Evolutionary conservation across 1,140 invertebrate species (phyloP).

Genomic region (Mesaphorura yosii): DNA sequence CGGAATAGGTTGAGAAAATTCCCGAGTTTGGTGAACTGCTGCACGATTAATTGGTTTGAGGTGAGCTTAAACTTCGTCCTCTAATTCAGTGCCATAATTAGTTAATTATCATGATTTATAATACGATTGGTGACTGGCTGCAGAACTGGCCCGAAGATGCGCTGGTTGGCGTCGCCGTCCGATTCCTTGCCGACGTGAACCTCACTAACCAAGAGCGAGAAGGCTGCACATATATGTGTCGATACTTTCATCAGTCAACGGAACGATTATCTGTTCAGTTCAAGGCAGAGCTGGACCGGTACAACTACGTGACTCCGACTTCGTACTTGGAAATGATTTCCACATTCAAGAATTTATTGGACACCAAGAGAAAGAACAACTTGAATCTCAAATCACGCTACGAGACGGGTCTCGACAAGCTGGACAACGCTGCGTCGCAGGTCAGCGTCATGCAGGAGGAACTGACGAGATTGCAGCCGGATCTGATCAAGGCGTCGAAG

Average conservation of each 20-base stretch:
- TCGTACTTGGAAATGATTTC: slow-evolving; percentile 86
- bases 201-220: slow-evolving; percentile 55
- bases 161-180: slow-evolving; percentile 73
- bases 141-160: slow-evolving; percentile 89
- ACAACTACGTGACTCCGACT: slow-evolving; percentile 87
- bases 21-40: slow-evolving; percentile 88
- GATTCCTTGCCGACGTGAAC: slow-evolving; percentile 76
- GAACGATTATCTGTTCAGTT: slow-evolving; percentile 62
- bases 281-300: slow-evolving; percentile 37
- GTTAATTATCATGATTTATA: slow-evolving; percentile 2
- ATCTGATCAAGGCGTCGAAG: slow-evolving; percentile 68
- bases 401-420: slow-evolving; percentile 71
- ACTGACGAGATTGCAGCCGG: slow-evolving; percentile 71
- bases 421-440: slow-evolving; percentile 68
- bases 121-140: no score
- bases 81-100: neutral
- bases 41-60: slow-evolving; percentile 96
- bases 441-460: slow-evolving; percentile 76
- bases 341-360: slow-evolving; percentile 74
- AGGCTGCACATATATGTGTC: slow-evolving; percentile 73
- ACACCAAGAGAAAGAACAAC: slow-evolving; percentile 57
- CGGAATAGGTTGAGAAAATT: slow-evolving; percentile 81
- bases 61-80: slow-evolving; percentile 40
- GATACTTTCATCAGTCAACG: slow-evolving; percentile 78
- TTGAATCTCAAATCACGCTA: slow-evolving; percentile 49